These are phyloP conservation scores for Limonius californicus DNA, from an alignment of 1,140 invertebrate genomes.

Conservation along the genomic window DNA sequence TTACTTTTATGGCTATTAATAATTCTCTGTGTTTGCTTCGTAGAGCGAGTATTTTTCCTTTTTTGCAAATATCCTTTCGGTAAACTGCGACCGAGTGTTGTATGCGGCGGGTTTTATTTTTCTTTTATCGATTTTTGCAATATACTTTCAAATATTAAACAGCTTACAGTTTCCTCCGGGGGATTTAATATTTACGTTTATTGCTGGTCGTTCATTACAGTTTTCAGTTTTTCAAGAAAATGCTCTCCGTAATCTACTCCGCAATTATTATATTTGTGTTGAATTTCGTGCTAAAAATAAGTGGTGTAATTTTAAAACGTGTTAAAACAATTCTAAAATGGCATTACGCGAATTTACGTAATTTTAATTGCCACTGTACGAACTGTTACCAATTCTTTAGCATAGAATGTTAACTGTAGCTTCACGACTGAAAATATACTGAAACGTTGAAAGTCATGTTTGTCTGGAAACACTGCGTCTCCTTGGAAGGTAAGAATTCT, in stretches of 20 bases:
- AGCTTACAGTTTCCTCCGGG: not conserved
- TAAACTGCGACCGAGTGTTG: too few species aligned
- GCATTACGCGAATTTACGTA: too few species aligned
- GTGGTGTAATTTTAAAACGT: not conserved
- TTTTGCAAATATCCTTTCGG: not conserved
- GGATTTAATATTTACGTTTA: slow-evolving; percentile 12
- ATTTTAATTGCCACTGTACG: too few species aligned
- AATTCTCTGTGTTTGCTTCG: not conserved
- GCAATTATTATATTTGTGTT: not conserved
- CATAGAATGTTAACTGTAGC: too few species aligned
- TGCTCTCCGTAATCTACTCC: too few species aligned
- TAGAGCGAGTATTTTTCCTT: not conserved
- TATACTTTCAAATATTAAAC: slow-evolving; percentile 9
- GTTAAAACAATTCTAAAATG: too few species aligned
- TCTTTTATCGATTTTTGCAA: slow-evolving; percentile 6
- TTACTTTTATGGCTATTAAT: not conserved
- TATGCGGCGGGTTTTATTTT: not conserved
- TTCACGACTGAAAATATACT: too few species aligned
- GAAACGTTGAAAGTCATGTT: slow-evolving; percentile 31
- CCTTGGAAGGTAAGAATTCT: slow-evolving; percentile 39
- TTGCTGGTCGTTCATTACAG: not conserved
- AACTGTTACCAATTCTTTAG: too few species aligned
- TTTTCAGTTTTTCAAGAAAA: not conserved
- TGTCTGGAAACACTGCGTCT: slow-evolving; percentile 44
- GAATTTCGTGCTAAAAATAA: too few species aligned